Percentiles rank a stretch among this genome's conserved stretches.
Conservation (phyloP, 2,797 vertebrate species). For the Anas georgica region DNA sequence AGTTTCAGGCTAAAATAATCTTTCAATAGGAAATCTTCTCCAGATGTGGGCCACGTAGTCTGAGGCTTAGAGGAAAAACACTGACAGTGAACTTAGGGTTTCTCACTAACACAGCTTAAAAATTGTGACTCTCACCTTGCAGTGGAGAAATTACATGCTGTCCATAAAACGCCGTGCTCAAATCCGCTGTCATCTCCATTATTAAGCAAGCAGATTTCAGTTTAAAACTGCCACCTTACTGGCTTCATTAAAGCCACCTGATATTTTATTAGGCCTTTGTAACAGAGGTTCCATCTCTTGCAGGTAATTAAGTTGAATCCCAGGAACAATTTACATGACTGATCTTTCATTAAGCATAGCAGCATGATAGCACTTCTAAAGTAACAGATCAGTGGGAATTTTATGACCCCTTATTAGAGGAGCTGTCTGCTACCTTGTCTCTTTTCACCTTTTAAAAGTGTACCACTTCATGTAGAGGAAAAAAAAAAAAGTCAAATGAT, state of each 20-base stretch:
- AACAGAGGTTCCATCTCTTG: not conserved
- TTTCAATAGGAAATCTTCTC: not conserved
- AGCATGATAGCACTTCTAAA: not conserved
- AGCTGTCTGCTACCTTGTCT: not conserved
- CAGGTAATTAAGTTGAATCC: not conserved
- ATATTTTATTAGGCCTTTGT: not conserved
- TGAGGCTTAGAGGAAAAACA: constrained; percentile 20
- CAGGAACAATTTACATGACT: not conserved
- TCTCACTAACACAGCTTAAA: not conserved
- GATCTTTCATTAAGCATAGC: constrained; percentile 1
- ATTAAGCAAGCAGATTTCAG: constrained; percentile 7
- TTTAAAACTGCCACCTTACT: not conserved
- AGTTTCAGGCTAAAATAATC: not conserved
- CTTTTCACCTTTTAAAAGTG: not conserved
- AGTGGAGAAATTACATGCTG: not conserved
- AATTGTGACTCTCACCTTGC: not conserved
- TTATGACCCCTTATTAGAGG: not conserved
- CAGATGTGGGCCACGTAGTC: not conserved
- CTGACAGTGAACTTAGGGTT: not conserved
- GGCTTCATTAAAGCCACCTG: not conserved
- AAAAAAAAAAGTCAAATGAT: not conserved
- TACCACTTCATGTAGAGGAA: not conserved
- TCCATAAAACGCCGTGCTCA: not conserved
- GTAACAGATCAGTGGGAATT: not conserved
- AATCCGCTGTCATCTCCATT: not conserved